phyloP scores from a whole-genome alignment of 1,140 invertebrate genomes.

The Magallana gigas region DNA sequence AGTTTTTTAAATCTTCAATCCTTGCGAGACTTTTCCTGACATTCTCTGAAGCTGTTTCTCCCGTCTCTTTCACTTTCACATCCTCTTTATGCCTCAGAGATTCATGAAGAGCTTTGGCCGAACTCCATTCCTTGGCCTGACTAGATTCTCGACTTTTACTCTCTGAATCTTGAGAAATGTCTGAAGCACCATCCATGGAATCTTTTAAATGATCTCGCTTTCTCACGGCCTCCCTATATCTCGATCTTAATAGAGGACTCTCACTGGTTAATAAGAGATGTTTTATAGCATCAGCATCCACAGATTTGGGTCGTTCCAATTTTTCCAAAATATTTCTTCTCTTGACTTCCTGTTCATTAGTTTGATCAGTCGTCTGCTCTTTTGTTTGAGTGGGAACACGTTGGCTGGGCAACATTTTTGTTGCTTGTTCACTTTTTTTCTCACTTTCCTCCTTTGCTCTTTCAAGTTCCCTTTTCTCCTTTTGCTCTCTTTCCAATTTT shows the following conservation, averaged over 20 bases:
- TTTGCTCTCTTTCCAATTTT: conserved; percentile 29
- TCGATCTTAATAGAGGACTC: conserved; percentile 52
- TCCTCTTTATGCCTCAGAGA: neutral
- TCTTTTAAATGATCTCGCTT: conserved; percentile 49
- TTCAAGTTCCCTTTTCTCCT: conserved; percentile 23
- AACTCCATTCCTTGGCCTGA: neutral
- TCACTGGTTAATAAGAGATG: conserved; percentile 49
- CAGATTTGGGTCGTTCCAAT: conserved; percentile 9
- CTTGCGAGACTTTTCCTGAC: neutral
- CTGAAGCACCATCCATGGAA: neutral
- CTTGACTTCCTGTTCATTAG: conserved; percentile 9
- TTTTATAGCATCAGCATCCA: conserved; percentile 53
- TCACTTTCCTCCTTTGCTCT: conserved; percentile 7
- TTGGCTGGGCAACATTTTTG: neutral
- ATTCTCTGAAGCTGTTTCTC: neutral
- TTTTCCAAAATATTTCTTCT: conserved; percentile 12
- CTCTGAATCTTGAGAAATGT: conserved; percentile 11
- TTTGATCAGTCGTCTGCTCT: neutral
- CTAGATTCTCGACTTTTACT: neutral
- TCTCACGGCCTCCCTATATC: conserved; percentile 47
- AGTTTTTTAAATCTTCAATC: neutral
- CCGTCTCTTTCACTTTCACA: neutral
- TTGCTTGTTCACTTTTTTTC: neutral
- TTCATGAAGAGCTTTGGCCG: neutral
- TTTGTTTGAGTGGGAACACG: neutral